Conservation (phyloP, 2,797 vertebrate genomes). For the Hyperoplus lanceolatus region DNA sequence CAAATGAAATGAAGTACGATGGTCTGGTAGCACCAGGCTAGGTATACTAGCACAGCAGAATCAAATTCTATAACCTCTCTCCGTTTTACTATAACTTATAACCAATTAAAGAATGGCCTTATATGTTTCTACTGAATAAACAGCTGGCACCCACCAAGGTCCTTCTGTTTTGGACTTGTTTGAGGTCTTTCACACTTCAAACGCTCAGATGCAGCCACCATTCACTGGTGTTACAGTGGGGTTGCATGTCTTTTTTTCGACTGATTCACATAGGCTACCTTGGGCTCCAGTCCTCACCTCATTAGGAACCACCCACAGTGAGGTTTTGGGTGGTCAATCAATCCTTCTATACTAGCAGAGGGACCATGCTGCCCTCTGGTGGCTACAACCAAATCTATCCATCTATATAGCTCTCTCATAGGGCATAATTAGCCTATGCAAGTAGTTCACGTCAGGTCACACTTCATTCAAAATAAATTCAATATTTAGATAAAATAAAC, state of each 20-base stretch:
- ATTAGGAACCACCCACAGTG: background rate
- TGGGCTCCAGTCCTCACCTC: background rate
- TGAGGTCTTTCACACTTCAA: background rate
- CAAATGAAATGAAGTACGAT: no score
- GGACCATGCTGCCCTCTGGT: conserved; percentile 58
- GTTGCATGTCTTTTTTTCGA: background rate
- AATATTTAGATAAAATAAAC: no score
- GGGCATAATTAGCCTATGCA: no score
- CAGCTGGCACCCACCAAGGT: background rate
- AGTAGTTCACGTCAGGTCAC: no score
- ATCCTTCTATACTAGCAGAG: background rate
- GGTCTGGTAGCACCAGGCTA: no score
- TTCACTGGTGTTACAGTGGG: background rate
- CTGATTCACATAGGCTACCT: background rate
- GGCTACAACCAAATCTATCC: background rate
- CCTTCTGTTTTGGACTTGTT: background rate
- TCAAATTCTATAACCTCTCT: background rate
- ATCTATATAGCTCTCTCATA: no score
- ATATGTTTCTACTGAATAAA: background rate
- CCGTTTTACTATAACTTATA: background rate
- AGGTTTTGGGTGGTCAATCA: background rate
- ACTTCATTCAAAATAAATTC: no score
- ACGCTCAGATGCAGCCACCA: background rate
- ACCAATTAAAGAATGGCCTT: background rate
- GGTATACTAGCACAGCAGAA: no score